These are phyloP conservation scores for Centropus bengalensis DNA, from an alignment of 2,113 vertebrate genomes.

Conservation along the genomic window DNA sequence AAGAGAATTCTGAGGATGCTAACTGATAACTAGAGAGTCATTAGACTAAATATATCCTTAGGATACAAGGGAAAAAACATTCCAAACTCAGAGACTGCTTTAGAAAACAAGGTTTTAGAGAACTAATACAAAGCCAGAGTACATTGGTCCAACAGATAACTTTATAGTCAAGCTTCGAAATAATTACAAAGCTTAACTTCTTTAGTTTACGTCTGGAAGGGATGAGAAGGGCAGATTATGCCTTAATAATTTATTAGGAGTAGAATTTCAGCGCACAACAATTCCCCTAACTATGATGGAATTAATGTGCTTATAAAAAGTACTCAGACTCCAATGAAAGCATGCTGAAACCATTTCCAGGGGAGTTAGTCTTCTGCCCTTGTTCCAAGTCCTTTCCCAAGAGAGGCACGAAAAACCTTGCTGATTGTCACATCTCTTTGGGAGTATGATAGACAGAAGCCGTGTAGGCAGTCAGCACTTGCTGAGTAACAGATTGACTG, in stretches of 20 bases:
- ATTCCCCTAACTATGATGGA: background rate
- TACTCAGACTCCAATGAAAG: background rate
- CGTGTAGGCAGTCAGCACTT: background rate
- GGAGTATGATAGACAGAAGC: background rate
- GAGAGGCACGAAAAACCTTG: background rate
- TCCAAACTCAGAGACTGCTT: background rate
- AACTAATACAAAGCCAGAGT: background rate
- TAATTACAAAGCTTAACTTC: background rate
- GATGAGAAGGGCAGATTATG: background rate
- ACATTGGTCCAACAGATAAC: accelerated
- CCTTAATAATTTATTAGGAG: background rate
- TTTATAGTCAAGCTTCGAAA: background rate
- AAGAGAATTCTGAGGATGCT: background rate
- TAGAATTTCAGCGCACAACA: background rate
- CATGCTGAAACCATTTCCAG: background rate
- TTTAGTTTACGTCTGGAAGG: background rate
- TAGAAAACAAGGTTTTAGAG: background rate
- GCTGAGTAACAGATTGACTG: background rate
- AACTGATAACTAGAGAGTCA: background rate
- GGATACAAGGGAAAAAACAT: background rate
- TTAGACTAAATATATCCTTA: background rate
- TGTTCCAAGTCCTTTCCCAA: background rate
- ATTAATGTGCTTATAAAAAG: background rate
- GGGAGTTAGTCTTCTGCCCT: background rate
- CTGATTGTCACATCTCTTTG: background rate